Base-by-base conservation (phyloP, 2,888 invertebrate species). In the Seira musarum region DNA sequence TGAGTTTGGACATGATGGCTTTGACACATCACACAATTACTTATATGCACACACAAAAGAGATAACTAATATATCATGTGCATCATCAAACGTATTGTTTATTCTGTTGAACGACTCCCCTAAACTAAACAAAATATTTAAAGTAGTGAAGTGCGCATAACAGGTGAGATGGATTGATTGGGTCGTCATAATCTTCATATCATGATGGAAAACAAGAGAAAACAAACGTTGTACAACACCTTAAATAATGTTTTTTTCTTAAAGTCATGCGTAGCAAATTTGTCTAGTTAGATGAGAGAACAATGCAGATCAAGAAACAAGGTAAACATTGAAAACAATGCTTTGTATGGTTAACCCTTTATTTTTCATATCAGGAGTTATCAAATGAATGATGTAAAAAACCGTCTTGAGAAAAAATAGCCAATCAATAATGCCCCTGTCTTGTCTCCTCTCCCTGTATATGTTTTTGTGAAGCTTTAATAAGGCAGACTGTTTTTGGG, bases 341-440 rank as follows among this genome's bases (percentile, higher is more conserved):
- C 60, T 30, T 73, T 73, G 79, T 78, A 61, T 79, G 68, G 10
- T 79, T 79, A 79, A 79, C 79, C 79, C 79, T 79, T 79, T 72
- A 30, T 30, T 30, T 30, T 30, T 30, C 30, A 30, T 30, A 30
- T 30, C 30, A 8, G 30, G 30, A 30, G 30, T 30, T n/a, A n/a
- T n/a, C n/a, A n/a, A n/a, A 8, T 30, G 30, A 30, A 8, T 30
- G 30, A 30, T 2, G 30, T 30, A 30, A 30, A 30, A 5, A 30
- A 30, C n/a, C 8, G 30, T 30, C 30, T 30, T 30, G 30, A 30
- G 30, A 64, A 64, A 15, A 66, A 19, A 40, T 35, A 66, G 21
- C 46, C 40, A 66, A 66, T 40, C 35, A 66, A 66, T 40, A 66
- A 17, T 66, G 40, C 17, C 46, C 40, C 21, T 19, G 17, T 30